phyloP scores from a whole-genome alignment of 1,140 invertebrate genomes.

The Ridgeia piscesae region DNA sequence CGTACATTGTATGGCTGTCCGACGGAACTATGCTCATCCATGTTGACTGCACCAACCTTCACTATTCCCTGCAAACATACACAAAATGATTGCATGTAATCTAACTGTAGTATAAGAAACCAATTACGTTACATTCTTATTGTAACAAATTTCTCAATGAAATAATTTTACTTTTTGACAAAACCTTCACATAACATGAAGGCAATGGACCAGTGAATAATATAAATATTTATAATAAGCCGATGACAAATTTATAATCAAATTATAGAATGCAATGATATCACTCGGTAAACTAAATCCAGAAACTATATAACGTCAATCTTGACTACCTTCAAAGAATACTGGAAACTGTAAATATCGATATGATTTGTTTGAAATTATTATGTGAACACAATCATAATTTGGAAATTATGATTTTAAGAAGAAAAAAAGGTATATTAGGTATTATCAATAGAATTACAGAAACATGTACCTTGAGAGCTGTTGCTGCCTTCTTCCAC shows the following conservation, averaged over 20 bases:
- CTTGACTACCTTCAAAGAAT: not conserved
- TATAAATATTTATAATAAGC: too few relatives aligned
- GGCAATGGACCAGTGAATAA: not conserved
- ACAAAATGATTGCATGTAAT: constrained; percentile 27
- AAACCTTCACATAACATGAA: not conserved
- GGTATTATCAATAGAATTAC: not conserved
- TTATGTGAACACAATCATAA: not conserved
- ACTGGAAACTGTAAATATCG: not conserved
- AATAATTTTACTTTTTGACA: not conserved
- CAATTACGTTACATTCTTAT: not conserved
- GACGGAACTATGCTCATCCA: constrained; percentile 83
- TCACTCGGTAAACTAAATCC: not conserved
- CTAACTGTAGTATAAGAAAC: not conserved
- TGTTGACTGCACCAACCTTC: constrained; percentile 92
- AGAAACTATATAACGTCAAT: not conserved
- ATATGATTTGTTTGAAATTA: not conserved
- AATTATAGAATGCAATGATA: not conserved
- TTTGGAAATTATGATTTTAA: not conserved
- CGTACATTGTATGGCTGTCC: constrained; percentile 78
- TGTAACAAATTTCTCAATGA: not conserved
- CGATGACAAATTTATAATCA: not conserved
- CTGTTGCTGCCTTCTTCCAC: constrained; percentile 91
- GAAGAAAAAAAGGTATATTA: not conserved
- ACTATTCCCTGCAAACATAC: constrained; percentile 73
- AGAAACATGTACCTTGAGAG: constrained; percentile 76